Conservation (phyloP, 2,888 invertebrate species). For the Netelia melanura region DNA sequence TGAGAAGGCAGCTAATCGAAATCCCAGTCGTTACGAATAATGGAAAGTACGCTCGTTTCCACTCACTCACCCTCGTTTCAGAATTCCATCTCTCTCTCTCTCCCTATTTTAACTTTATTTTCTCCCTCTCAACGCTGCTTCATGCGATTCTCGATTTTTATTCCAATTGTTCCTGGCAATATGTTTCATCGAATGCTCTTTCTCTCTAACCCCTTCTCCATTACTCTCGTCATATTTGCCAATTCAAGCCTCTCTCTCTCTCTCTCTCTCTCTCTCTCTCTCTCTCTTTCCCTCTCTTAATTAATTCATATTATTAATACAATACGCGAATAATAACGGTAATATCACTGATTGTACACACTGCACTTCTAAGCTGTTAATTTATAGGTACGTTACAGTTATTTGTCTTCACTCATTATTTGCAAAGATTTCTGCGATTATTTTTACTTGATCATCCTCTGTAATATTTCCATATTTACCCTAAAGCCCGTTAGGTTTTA, state of each 20-base stretch:
- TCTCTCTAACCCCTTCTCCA: slow-evolving; percentile 8
- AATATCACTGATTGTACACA: no score
- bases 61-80: slow-evolving; percentile 46
- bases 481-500: no score
- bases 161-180: slow-evolving; percentile 64
- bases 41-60: slow-evolving; percentile 69
- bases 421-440: no score
- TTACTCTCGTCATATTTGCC: slow-evolving; percentile 38
- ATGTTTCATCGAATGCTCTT: slow-evolving; percentile 43
- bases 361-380: no score
- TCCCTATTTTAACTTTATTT: slow-evolving; percentile 53
- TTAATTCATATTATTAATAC: no score
- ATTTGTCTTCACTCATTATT: no score
- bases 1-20: slow-evolving; percentile 72
- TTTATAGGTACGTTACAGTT: no score
- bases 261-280: not conserved
- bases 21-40: slow-evolving; percentile 71
- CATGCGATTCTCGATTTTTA: slow-evolving; percentile 61
- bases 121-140: slow-evolving; percentile 53
- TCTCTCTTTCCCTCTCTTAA: no score
- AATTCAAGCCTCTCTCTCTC: not conserved
- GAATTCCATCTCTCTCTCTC: slow-evolving; percentile 36
- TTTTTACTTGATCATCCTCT: no score
- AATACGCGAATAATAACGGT: no score
- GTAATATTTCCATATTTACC: no score